Conservation (phyloP, 1,140 invertebrate species). For the Ridgeia piscesae region DNA sequence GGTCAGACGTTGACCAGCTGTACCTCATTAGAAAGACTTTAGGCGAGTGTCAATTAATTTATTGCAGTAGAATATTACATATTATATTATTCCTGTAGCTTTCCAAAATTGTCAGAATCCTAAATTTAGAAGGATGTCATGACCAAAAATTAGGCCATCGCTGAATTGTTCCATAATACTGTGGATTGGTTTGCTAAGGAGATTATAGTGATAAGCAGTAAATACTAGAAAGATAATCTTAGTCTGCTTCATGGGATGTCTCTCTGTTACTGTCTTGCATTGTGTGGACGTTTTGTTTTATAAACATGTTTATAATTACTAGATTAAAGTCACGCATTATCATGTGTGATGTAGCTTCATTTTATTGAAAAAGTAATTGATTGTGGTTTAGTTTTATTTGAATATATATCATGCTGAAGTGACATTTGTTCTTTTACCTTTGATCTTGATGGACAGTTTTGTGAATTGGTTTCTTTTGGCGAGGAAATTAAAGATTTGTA, state of each 20-base stretch:
- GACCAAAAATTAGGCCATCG: no score
- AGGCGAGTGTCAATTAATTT: slow-evolving; percentile 53
- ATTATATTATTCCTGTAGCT: neutral
- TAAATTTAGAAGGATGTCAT: no score
- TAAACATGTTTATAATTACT: no score
- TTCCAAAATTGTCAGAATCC: no score
- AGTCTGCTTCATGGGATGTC: no score
- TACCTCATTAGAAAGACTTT: slow-evolving; percentile 89
- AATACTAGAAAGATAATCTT: no score
- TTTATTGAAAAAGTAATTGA: neutral
- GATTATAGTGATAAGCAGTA: no score
- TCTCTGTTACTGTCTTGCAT: no score
- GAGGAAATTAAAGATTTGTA: neutral
- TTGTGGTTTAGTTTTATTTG: neutral
- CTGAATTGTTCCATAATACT: no score
- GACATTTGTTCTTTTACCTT: neutral
- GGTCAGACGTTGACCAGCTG: slow-evolving; percentile 97
- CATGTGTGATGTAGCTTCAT: neutral
- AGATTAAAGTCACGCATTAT: neutral
- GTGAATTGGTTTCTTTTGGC: neutral
- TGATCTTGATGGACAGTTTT: neutral
- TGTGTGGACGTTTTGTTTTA: no score
- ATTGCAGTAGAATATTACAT: slow-evolving; percentile 5
- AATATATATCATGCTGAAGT: neutral
- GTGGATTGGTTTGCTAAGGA: no score